Base-by-base conservation (phyloP, 2,113 vertebrate species). In the Tamias sibiricus region DNA sequence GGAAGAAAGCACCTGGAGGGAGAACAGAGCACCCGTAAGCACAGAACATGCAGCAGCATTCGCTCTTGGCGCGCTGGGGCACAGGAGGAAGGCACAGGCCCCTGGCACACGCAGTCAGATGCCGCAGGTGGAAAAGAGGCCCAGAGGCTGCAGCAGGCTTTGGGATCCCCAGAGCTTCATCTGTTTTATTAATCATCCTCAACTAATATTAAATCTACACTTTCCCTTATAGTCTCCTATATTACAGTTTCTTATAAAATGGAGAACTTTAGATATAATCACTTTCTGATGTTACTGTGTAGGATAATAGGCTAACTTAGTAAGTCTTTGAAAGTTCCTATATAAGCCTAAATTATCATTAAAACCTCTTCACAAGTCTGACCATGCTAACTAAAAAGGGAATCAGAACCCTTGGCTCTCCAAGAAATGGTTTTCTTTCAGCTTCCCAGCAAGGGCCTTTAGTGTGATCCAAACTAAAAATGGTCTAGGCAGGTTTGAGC, bases 71-170 rank as follows among this genome's bases (percentile, higher is more conserved):
- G 59, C 2, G 12, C 71, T 64, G 49, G 30, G 0, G 10, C 20
- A 35, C 37, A 69, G 35, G 14, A 6, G 24, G 35, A 26, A 37
- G 37, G 24, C n/a, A 22, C 6, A 9, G 4, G 26, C 8, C 22
- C 13, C 59, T 4, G 37, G 35, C 0, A 1, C 13, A 1, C 12
- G 28, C 28, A 75, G n/a, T 0, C 13, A 17, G 66, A 54, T 26
- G 40, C 13, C 52, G 52, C 35, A 20, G 12, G 30, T 19, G 0
- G 19, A 35, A 71, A 42, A 2, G 32, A 2, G 3, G 9, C 66
- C 66, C 6, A 6, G 8, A 37, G 35, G 59, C 37, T 14, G 35
- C 4, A 30, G 66, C 88, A 0, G 3, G 59, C 20, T 14, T 19
- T 3, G 1, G n/a, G 26, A 19, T 28, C 83, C 69, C 47, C 10